Conservation (phyloP, 2,888 invertebrate genomes). For the Clanis bilineata region DNA sequence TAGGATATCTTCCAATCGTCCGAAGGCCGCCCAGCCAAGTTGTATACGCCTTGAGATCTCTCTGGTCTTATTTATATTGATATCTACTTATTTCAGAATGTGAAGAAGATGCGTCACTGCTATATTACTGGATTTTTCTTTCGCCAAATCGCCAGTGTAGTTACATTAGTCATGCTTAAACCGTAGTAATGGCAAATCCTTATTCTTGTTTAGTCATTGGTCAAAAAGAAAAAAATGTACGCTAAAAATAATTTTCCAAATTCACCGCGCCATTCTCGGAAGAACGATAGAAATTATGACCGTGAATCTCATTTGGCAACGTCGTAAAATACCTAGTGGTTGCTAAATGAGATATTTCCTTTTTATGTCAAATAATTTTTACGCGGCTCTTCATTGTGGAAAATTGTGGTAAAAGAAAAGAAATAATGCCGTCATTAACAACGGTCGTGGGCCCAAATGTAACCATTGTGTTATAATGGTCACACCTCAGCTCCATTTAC, state of each 20-base stretch:
- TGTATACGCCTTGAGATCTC: too few relatives aligned
- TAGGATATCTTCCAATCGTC: too few relatives aligned
- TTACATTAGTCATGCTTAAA: too few relatives aligned
- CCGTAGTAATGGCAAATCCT: too few relatives aligned
- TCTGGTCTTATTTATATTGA: too few relatives aligned
- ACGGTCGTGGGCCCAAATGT: slow-evolving; percentile 44
- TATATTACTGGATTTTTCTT: too few relatives aligned
- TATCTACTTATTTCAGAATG: too few relatives aligned
- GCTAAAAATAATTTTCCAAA: not conserved
- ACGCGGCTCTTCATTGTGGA: slow-evolving; percentile 24
- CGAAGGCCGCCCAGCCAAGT: too few relatives aligned
- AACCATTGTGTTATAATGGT: slow-evolving; percentile 47
- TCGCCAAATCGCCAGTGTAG: too few relatives aligned
- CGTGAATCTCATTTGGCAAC: slow-evolving; percentile 14
- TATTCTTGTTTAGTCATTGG: too few relatives aligned
- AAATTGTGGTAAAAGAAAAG: slow-evolving; percentile 30
- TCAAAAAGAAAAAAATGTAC: not conserved
- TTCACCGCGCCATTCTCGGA: slow-evolving; percentile 9
- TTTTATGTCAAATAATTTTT: slow-evolving; percentile 30
- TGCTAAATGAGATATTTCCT: slow-evolving; percentile 22
- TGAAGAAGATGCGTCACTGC: too few relatives aligned
- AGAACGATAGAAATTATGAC: slow-evolving; percentile 17
- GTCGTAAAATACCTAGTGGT: slow-evolving; percentile 6
- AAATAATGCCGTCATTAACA: slow-evolving; percentile 39
- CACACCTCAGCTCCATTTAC: slow-evolving; percentile 44